Conservation (phyloP, 2,113 vertebrate species). For the Ondatra zibethicus region DNA sequence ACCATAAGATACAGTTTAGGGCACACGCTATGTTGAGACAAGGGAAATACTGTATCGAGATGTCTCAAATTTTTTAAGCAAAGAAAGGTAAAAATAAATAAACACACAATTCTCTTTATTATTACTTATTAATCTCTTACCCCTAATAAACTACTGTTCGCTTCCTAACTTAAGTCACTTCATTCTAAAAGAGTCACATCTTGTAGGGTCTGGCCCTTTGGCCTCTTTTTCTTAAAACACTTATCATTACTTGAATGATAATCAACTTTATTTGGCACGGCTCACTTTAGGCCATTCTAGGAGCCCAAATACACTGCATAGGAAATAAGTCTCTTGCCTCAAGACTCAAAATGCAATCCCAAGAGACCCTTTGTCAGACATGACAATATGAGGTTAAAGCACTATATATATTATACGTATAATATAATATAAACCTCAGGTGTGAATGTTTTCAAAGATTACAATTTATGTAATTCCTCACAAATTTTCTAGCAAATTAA, state of each 20-base stretch:
- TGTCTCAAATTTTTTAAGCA: not conserved
- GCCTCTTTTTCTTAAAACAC: not conserved
- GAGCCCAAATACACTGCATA: conserved; percentile 37
- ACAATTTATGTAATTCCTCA: not conserved
- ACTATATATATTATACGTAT: not conserved
- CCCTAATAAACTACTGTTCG: not conserved
- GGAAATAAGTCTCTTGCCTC: not conserved
- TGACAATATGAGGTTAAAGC: not conserved
- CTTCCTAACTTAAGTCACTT: not conserved
- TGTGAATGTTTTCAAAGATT: conserved; percentile 30
- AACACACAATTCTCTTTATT: not conserved
- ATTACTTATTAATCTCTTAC: not conserved
- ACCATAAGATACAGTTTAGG: not conserved
- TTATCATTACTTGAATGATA: conserved; percentile 13
- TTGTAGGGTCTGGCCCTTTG: not conserved
- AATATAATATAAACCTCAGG: not conserved
- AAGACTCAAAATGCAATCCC: conserved; percentile 22
- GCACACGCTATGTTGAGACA: not conserved
- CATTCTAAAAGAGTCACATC: conserved; percentile 31
- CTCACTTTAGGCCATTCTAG: not conserved
- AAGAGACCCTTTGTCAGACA: not conserved
- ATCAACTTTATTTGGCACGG: not conserved
- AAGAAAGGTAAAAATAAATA: not conserved
- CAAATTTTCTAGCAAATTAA: not conserved
- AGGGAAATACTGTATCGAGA: not conserved